phyloP scores from a whole-genome alignment of 1,140 invertebrate genomes.

The Harpegnathos saltator region DNA sequence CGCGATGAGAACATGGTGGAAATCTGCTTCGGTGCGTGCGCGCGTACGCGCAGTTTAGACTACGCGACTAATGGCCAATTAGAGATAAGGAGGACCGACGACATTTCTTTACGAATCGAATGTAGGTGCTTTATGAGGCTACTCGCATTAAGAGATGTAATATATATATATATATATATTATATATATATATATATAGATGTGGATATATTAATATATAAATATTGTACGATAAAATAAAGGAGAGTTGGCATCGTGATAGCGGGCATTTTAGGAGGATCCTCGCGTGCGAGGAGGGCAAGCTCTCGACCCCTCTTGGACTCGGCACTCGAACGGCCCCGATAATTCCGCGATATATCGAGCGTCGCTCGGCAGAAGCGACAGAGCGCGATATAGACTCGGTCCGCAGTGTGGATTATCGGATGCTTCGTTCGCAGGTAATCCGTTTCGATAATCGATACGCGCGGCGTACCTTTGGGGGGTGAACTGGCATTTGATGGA shows the following conservation, averaged over 20 bases:
- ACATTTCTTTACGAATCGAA: constrained; percentile 3
- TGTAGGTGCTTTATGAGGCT: constrained; percentile 31
- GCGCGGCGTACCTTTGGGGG: constrained; percentile 27
- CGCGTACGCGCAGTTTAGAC: constrained; percentile 3
- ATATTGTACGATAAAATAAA: constrained; percentile 33
- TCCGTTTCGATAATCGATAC: constrained; percentile 42
- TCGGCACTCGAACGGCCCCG: not conserved
- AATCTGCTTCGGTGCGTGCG: constrained; percentile 10
- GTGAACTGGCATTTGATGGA: constrained; percentile 23
- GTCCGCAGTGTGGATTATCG: constrained; percentile 20
- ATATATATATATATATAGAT: constrained; percentile 37
- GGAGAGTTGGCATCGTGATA: not conserved
- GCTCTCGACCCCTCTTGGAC: too few species aligned
- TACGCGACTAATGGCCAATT: constrained; percentile 24
- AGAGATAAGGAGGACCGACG: constrained; percentile 15
- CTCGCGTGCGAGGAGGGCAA: too few species aligned
- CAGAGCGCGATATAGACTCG: not conserved
- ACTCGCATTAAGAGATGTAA: constrained; percentile 41
- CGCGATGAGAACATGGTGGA: not conserved
- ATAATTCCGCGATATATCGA: not conserved
- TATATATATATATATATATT: constrained; percentile 57
- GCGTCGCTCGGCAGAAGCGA: not conserved
- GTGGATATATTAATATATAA: constrained; percentile 32
- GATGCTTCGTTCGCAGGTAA: constrained; percentile 26
- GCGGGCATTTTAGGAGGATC: not conserved